These are phyloP conservation scores for Tragelaphus scriptus DNA, from an alignment of 2,113 vertebrate genomes.

Conservation along the genomic window DNA sequence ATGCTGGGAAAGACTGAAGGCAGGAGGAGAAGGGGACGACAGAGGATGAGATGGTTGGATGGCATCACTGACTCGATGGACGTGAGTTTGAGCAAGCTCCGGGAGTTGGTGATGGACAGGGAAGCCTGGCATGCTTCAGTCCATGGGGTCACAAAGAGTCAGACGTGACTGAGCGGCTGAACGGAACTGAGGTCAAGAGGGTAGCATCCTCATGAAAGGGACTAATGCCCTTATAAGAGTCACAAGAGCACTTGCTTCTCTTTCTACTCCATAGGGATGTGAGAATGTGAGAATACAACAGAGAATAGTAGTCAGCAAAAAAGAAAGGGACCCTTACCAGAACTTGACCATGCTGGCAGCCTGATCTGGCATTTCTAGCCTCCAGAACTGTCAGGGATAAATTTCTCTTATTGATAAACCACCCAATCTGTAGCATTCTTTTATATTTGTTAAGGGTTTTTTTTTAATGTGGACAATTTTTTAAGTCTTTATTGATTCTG, in stretches of 20 bases:
- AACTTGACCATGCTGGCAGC: not conserved
- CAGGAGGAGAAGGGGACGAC: not conserved
- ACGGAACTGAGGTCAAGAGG: not conserved
- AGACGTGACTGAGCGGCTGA: rapidly evolving
- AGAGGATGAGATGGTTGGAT: not conserved
- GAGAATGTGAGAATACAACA: not conserved
- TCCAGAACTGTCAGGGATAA: not conserved
- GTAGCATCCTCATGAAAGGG: not conserved
- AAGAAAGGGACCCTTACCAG: not conserved
- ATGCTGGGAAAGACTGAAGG: not conserved
- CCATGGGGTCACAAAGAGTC: not conserved
- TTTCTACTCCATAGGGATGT: not conserved
- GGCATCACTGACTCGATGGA: not conserved
- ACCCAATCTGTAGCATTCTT: not conserved
- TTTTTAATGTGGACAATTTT: not conserved
- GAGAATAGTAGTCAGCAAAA: not conserved
- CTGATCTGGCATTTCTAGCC: not conserved
- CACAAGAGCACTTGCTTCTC: not conserved
- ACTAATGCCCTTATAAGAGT: not conserved
- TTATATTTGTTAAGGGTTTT: not conserved
- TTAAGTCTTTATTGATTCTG: not conserved
- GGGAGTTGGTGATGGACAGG: not conserved
- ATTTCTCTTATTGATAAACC: not conserved
- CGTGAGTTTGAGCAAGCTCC: not conserved
- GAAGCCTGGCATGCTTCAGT: not conserved